phyloP scores from a whole-genome alignment of 1,140 invertebrate genomes.

The Neelides sp. region DNA sequence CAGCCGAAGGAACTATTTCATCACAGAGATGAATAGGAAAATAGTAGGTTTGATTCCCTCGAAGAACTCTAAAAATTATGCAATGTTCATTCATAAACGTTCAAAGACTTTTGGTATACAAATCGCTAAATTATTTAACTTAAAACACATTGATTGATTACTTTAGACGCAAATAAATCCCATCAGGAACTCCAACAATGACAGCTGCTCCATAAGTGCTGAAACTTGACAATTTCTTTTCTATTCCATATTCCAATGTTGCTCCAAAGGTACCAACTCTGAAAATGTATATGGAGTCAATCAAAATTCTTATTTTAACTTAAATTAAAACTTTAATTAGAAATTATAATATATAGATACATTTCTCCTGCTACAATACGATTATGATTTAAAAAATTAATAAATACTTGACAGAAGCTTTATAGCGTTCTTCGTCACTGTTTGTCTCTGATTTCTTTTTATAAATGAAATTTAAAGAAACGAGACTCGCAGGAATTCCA shows the following conservation, averaged over 20 bases:
- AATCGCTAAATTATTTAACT: not conserved
- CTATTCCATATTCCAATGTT: constrained; percentile 74
- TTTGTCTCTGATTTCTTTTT: constrained; percentile 65
- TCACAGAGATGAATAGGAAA: constrained; percentile 85
- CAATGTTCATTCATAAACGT: not conserved
- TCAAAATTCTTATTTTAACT: not conserved
- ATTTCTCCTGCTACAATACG: no score
- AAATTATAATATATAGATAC: no score
- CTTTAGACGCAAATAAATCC: constrained; percentile 79
- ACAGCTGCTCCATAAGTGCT: constrained; percentile 75
- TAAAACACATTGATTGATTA: constrained; percentile 37
- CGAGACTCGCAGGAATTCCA: constrained; percentile 64
- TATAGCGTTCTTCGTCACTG: constrained; percentile 37
- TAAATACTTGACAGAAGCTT: constrained; percentile 58
- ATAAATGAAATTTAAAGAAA: constrained; percentile 58
- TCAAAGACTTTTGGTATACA: not conserved
- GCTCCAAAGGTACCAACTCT: constrained; percentile 67
- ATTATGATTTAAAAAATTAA: not conserved
- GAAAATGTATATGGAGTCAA: not conserved
- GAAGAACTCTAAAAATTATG: constrained; percentile 50
- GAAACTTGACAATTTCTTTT: constrained; percentile 83
- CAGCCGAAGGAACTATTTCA: constrained; percentile 69
- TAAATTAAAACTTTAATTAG: no score
- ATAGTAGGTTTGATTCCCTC: constrained; percentile 74
- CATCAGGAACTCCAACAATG: constrained; percentile 65